Conservation (phyloP, 2,797 vertebrate species). For the Bufotes viridis region DNA sequence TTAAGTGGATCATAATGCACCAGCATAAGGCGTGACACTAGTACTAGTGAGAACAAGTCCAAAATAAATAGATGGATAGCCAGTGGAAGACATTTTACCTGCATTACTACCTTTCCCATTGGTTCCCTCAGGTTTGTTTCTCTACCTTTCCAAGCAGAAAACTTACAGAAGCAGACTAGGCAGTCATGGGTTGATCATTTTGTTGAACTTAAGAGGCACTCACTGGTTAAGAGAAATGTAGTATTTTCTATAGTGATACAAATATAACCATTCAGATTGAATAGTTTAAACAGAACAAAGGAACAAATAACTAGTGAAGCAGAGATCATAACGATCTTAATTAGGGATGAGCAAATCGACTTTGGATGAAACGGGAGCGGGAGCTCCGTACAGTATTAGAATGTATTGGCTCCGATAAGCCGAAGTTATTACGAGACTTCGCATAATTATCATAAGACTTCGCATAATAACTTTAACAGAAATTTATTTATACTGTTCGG, state of each 20-base stretch:
- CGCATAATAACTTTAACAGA: no score
- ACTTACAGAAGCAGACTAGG: background rate
- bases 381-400: no score
- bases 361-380: no score
- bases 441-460: no score
- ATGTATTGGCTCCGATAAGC: no score
- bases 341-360: no score
- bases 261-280: background rate
- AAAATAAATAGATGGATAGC: background rate
- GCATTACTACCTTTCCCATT: background rate
- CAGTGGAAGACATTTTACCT: background rate
- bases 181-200: background rate
- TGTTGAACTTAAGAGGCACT: background rate
- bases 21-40: background rate
- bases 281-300: no score
- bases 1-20: background rate
- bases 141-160: background rate
- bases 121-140: background rate
- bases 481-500: no score
- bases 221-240: background rate
- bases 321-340: no score
- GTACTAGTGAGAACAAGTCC: background rate
- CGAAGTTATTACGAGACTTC: no score
- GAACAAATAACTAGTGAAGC: no score
- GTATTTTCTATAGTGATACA: background rate